Conservation (phyloP, 2,113 vertebrate species). For the Motacilla alba region DNA sequence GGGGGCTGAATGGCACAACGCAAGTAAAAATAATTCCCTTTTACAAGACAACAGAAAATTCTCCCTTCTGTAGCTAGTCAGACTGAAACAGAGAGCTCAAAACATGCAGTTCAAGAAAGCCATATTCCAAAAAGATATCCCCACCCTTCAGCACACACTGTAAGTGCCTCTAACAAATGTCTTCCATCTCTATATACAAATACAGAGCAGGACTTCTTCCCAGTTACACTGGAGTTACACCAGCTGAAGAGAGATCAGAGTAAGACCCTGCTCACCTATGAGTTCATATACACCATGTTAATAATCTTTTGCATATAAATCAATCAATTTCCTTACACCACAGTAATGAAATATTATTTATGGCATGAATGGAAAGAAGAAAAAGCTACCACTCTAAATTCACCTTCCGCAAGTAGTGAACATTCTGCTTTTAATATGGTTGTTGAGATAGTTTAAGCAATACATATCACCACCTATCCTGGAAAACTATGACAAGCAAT, state of each 20-base stretch:
- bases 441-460: not conserved
- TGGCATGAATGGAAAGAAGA: not conserved
- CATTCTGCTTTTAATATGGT: not conserved
- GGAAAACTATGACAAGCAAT: not conserved
- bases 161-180: not conserved
- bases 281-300: not conserved
- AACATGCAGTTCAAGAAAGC: not conserved
- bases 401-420: not conserved
- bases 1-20: not conserved
- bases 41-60: not conserved
- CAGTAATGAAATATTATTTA: not conserved
- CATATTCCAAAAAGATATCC: not conserved
- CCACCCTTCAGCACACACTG: not conserved
- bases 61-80: not conserved
- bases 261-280: not conserved
- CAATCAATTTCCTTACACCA: not conserved
- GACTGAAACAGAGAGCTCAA: not conserved
- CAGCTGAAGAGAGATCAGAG: not conserved
- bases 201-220: not conserved
- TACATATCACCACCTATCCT: not conserved
- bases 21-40: not conserved
- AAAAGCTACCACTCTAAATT: not conserved
- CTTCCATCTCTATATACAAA: not conserved
- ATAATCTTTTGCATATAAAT: not conserved
- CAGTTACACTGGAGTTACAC: not conserved